These are phyloP conservation scores for Callyntrura guangdongensis DNA, from an alignment of 2,888 invertebrate genomes.

Conservation along the genomic window DNA sequence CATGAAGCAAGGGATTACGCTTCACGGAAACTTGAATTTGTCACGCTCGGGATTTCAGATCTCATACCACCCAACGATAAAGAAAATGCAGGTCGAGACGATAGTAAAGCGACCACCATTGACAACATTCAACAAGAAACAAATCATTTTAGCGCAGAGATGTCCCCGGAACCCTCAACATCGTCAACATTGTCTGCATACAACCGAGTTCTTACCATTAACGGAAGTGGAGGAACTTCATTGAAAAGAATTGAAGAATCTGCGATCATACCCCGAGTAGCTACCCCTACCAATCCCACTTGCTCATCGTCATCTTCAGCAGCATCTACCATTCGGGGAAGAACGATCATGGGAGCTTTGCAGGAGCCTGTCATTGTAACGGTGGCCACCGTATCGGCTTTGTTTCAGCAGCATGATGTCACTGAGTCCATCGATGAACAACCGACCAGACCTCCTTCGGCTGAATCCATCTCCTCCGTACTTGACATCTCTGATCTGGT, in stretches of 20 bases:
- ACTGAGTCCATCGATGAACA: background rate
- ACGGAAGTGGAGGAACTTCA: slow-evolving; percentile 1
- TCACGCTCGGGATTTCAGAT: slow-evolving; percentile 47
- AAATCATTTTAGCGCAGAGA: background rate
- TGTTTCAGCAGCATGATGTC: slow-evolving; percentile 46
- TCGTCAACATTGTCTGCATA: slow-evolving; percentile 12
- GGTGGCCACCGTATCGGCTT: slow-evolving; percentile 65
- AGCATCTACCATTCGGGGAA: background rate
- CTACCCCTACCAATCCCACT: background rate
- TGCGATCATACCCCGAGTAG: background rate
- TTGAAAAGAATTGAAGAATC: slow-evolving; percentile 61
- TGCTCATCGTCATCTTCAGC: slow-evolving; percentile 21
- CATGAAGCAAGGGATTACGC: slow-evolving; percentile 59
- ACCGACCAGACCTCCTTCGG: background rate
- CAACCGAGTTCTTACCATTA: slow-evolving; percentile 19
- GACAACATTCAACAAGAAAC: background rate
- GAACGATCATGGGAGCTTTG: slow-evolving; percentile 17
- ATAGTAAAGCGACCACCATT: background rate
- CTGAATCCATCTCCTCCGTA: slow-evolving; percentile 25
- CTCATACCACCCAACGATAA: slow-evolving; percentile 8
- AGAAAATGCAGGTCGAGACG: background rate
- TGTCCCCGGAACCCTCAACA: slow-evolving; percentile 13
- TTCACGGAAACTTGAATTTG: slow-evolving; percentile 61
- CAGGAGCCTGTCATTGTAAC: slow-evolving; percentile 73
- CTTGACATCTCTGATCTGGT: slow-evolving; percentile 67